Percentiles rank a stretch among this genome's conserved stretches.
Conservation (phyloP, 35 echinoderm and acorn worm species). For the Stichopus chloronotus region DNA sequence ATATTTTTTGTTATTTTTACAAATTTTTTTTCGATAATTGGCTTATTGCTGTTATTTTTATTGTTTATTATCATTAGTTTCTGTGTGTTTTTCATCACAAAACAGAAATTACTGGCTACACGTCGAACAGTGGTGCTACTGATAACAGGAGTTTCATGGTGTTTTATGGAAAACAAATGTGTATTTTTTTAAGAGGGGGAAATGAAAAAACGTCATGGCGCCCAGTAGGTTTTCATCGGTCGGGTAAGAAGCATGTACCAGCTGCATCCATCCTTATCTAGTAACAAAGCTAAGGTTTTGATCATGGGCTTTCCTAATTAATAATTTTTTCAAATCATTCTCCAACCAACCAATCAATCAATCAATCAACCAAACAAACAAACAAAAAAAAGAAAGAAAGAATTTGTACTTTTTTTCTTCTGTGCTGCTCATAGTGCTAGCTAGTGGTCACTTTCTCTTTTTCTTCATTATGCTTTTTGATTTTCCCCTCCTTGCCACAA, state of each 20-base stretch:
- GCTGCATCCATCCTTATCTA: constrained; percentile 18
- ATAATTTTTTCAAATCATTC: constrained; percentile 12
- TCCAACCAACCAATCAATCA: constrained; percentile 46
- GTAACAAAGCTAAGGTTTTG: constrained; percentile 34
- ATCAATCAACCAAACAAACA: constrained; percentile 11
- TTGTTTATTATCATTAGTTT: neutral
- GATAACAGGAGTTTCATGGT: neutral
- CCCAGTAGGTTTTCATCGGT: neutral
- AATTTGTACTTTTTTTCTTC: constrained; percentile 11
- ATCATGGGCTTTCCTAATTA: constrained; percentile 49
- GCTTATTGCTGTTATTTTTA: neutral
- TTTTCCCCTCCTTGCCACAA: constrained; percentile 60
- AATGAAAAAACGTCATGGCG: neutral
- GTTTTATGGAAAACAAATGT: neutral
- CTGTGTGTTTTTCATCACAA: neutral
- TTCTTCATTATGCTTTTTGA: constrained; percentile 53
- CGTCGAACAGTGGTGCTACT: constrained; percentile 26
- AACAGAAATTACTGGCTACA: neutral
- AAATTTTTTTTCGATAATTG: neutral
- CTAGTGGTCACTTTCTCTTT: constrained; percentile 43
- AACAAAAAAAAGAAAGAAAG: constrained; percentile 2
- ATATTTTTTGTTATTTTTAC: constrained; percentile 21
- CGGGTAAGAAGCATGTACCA: neutral
- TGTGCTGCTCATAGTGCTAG: constrained; percentile 49
- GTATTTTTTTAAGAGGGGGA: neutral